Evolutionary conservation across 2,888 invertebrate species (phyloP).

Genomic region (Slavum lentiscoides): DNA sequence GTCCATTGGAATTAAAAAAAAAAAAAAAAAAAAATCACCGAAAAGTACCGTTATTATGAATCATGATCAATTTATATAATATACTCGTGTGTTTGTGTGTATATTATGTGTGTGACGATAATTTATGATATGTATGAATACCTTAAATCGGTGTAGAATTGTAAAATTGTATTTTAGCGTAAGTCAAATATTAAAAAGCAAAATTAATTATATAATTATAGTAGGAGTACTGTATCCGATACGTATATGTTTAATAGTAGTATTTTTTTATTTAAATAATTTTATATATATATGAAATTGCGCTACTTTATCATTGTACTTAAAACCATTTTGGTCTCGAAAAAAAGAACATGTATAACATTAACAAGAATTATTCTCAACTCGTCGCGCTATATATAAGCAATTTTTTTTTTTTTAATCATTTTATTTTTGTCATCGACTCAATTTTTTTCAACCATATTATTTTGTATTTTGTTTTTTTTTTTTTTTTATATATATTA

Average conservation of each 20-base stretch:
- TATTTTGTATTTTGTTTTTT: constrained; percentile 17
- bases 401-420: background rate
- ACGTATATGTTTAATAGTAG: background rate
- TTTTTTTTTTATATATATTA: background rate
- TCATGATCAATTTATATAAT: too few relatives aligned
- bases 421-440: constrained; percentile 38
- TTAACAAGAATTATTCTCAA: background rate
- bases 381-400: background rate
- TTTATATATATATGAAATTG: constrained; percentile 1
- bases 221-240: constrained; percentile 1
- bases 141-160: background rate
- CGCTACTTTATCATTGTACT: constrained; percentile 41
- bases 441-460: constrained; percentile 23
- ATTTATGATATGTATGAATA: too few relatives aligned
- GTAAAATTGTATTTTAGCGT: background rate
- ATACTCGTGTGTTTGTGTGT: too few relatives aligned
- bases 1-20: too few relatives aligned
- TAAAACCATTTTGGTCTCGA: constrained; percentile 34
- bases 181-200: constrained; percentile 22
- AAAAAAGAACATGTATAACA: background rate
- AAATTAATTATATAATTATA: constrained; percentile 17
- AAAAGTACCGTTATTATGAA: too few relatives aligned
- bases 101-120: too few relatives aligned
- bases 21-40: too few relatives aligned
- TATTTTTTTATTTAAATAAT: constrained; percentile 4